Evolutionary conservation across 2,113 vertebrate genomes (phyloP).

Genomic region (Pedetes capensis): DNA sequence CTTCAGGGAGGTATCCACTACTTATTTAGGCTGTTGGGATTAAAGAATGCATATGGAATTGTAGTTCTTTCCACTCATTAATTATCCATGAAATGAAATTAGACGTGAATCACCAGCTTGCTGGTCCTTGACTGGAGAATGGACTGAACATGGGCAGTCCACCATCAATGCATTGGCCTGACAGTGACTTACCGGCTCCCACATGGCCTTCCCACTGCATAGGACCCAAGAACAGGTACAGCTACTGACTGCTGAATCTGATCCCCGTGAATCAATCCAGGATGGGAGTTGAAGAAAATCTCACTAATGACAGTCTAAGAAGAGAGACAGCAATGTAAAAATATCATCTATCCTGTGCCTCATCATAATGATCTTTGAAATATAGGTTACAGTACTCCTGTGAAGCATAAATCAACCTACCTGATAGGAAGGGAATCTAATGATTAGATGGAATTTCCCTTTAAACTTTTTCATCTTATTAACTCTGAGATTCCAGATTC

Average conservation of each 20-base stretch:
- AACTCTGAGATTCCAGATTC: background rate
- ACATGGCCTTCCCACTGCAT: fast-evolving
- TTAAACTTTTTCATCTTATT: background rate
- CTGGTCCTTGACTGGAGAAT: background rate
- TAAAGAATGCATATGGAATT: background rate
- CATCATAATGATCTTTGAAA: background rate
- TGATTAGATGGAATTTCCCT: background rate
- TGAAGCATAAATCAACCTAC: background rate
- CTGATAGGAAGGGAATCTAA: background rate
- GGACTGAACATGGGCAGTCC: fast-evolving
- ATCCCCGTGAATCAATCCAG: background rate
- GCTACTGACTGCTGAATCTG: background rate
- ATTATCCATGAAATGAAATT: background rate
- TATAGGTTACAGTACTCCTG: background rate
- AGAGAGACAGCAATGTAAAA: background rate
- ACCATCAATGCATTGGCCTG: fast-evolving
- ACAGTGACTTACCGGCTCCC: background rate
- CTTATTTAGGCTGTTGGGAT: background rate
- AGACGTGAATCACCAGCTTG: background rate
- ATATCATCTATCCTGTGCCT: background rate
- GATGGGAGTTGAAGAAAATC: background rate
- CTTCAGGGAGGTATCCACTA: background rate
- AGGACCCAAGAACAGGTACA: background rate
- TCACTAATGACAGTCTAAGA: background rate
- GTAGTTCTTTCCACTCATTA: background rate